phyloP scores from a whole-genome alignment of 2,113 vertebrate genomes.

The Triplophysa rosa region DNA sequence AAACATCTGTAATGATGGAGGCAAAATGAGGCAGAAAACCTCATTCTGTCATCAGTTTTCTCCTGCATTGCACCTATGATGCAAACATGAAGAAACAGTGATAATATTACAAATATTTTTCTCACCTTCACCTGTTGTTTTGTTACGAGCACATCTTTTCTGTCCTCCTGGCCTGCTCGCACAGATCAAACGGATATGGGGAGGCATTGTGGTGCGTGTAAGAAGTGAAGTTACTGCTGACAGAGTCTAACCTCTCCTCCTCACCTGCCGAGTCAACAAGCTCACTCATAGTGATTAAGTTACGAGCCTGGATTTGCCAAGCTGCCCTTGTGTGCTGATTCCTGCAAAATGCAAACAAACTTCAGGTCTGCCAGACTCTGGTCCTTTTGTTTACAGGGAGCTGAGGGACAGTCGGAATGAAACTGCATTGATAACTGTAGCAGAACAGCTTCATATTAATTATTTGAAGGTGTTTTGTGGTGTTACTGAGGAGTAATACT shows the following conservation, averaged over 20 bases:
- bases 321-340: constrained; percentile 55
- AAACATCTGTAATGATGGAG: neutral
- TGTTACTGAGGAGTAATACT: too few species aligned
- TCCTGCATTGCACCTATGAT: constrained; percentile 25
- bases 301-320: constrained; percentile 42
- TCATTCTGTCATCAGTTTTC: constrained; percentile 14
- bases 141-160: neutral
- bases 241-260: constrained; percentile 29
- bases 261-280: constrained; percentile 47
- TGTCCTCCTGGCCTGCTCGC: neutral
- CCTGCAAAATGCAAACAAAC: constrained; percentile 53
- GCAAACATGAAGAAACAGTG: constrained; percentile 24
- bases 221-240: constrained; percentile 39
- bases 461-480: too few species aligned
- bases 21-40: neutral
- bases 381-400: neutral
- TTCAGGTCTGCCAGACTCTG: neutral
- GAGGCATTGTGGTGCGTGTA: neutral
- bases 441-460: neutral
- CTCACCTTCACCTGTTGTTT: neutral
- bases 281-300: constrained; percentile 59
- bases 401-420: neutral
- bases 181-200: constrained; percentile 2
- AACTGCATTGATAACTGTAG: neutral
- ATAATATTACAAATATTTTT: neutral